phyloP scores from a whole-genome alignment of 2,888 invertebrate genomes.

The Yponomeuta evonymella region DNA sequence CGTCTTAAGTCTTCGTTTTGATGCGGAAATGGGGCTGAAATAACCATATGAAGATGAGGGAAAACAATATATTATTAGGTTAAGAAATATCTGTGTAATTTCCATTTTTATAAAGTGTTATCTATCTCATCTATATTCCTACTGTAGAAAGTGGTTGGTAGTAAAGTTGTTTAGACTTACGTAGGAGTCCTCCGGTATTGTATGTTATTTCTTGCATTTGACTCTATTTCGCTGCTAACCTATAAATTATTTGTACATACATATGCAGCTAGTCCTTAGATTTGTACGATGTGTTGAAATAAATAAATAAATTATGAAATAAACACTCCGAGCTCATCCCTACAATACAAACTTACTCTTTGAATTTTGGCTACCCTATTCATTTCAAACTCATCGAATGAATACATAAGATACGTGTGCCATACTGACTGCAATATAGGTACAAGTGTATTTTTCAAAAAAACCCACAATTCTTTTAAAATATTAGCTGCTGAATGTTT shows the following conservation, averaged over 20 bases:
- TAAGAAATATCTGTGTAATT: too few species aligned
- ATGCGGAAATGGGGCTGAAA: slow-evolving; percentile 27
- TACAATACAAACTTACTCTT: neutral
- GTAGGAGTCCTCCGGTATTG: neutral
- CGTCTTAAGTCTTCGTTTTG: slow-evolving; percentile 39
- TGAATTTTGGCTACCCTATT: slow-evolving; percentile 31
- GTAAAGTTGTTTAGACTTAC: neutral
- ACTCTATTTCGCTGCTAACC: slow-evolving; percentile 46
- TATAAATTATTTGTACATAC: slow-evolving; percentile 23
- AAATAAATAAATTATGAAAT: too few species aligned
- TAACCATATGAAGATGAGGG: neutral
- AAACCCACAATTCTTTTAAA: slow-evolving; percentile 50
- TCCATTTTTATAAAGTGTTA: too few species aligned
- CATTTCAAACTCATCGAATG: slow-evolving; percentile 62
- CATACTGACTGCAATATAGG: slow-evolving; percentile 54
- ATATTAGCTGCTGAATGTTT: slow-evolving; percentile 55
- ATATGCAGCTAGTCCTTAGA: neutral
- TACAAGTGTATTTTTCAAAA: slow-evolving; percentile 43
- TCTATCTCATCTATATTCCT: neutral
- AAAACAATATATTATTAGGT: neutral
- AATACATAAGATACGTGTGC: slow-evolving; percentile 47
- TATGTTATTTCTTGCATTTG: slow-evolving; percentile 38
- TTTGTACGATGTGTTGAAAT: too few species aligned
- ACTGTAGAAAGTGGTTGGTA: neutral
- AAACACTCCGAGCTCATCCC: neutral